Conservation (phyloP, 2,888 invertebrate genomes). For the Exephanes ischioxanthus region DNA sequence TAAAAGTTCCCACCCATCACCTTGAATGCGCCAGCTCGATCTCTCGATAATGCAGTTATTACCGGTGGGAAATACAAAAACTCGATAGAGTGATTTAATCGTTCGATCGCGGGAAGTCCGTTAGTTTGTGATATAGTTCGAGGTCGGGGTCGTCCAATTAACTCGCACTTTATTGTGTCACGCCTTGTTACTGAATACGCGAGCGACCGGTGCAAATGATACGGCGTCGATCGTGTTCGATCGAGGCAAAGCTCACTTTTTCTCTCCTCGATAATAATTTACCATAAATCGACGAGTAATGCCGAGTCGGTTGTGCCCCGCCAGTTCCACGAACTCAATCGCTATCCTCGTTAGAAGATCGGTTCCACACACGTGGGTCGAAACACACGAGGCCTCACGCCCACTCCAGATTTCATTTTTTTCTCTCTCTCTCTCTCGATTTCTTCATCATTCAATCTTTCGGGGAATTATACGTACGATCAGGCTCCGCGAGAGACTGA, state of each 20-base stretch:
- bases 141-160: neutral
- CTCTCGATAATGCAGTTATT: neutral
- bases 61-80: neutral
- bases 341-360: conserved; percentile 57
- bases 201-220: neutral
- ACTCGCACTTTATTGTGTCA: conserved; percentile 6
- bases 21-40: conserved; percentile 12
- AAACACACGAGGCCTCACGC: conserved; percentile 72
- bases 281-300: conserved; percentile 10
- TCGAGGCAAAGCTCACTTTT: neutral
- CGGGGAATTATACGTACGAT: conserved; percentile 32
- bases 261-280: neutral
- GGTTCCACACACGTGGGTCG: conserved; percentile 74
- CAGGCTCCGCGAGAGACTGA: conserved; percentile 31
- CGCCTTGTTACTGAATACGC: neutral
- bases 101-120: conserved; percentile 1
- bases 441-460: conserved; percentile 69
- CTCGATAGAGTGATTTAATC: neutral
- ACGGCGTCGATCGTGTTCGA: neutral
- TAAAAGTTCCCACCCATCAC: neutral
- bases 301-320: conserved; percentile 40
- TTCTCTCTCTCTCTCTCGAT: conserved; percentile 56
- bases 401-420: conserved; percentile 67
- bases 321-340: conserved; percentile 54
- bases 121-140: neutral